Conservation (phyloP, 2,888 invertebrate species). For the Nemoura dubitans region DNA sequence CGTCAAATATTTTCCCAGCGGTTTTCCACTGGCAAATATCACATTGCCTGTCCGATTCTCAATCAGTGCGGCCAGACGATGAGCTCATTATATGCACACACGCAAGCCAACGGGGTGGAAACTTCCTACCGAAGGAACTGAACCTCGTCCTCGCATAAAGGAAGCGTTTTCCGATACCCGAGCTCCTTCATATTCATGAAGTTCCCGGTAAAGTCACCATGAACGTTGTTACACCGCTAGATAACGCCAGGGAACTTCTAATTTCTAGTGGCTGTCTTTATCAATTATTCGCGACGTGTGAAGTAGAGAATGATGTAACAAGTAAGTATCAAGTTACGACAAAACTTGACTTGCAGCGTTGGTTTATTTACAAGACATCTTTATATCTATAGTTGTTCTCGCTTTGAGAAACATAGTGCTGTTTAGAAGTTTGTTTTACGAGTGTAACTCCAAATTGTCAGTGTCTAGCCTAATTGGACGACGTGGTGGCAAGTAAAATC, state of each 20-base stretch:
- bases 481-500: too few species aligned
- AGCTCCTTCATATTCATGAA: constrained; percentile 36
- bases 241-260: background rate
- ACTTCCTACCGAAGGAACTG: background rate
- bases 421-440: too few species aligned
- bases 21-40: too few species aligned
- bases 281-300: constrained; percentile 13
- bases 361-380: background rate
- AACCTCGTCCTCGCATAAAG: background rate
- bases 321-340: background rate
- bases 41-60: too few species aligned
- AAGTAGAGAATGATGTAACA: background rate
- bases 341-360: background rate
- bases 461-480: too few species aligned
- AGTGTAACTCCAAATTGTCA: too few species aligned
- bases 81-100: background rate
- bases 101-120: background rate
- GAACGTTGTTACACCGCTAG: background rate
- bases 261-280: constrained; percentile 33
- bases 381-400: background rate
- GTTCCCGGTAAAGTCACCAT: background rate
- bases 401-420: background rate
- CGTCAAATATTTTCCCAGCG: too few species aligned
- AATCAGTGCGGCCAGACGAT: too few species aligned
- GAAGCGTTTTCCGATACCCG: constrained; percentile 26